Percentiles rank a stretch among this genome's conserved stretches.
Conservation (phyloP, 2,797 vertebrate species). For the Phylloscopus collybita region DNA sequence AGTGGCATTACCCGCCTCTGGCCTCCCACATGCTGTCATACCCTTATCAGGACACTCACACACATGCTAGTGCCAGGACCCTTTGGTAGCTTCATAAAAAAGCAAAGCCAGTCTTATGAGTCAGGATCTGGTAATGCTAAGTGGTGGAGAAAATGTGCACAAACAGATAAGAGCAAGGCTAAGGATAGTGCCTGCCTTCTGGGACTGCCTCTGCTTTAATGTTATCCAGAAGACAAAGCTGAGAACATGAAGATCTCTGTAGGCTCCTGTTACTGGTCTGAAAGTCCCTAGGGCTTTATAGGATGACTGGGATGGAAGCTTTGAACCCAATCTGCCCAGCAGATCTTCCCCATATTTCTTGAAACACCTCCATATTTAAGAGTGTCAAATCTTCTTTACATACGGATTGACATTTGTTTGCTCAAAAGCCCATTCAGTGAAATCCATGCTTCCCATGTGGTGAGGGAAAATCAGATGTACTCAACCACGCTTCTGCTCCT, state of each 20-base stretch:
- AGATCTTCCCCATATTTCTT: not conserved
- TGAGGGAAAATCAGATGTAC: slow-evolving; percentile 1
- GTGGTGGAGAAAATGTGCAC: slow-evolving; percentile 40
- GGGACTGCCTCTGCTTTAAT: slow-evolving; percentile 49
- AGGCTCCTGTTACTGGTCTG: not conserved
- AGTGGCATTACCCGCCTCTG: slow-evolving; percentile 37
- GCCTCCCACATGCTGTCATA: slow-evolving; percentile 19
- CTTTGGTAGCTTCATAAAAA: slow-evolving; percentile 53
- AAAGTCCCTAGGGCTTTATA: slow-evolving; percentile 42
- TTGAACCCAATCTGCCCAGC: not conserved
- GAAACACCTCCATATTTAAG: not conserved
- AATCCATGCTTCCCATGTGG: not conserved
- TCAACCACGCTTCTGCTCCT: not conserved
- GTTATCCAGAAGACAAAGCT: slow-evolving; percentile 13
- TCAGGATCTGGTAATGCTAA: slow-evolving; percentile 44
- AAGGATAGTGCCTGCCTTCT: slow-evolving; percentile 49
- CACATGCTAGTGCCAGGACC: slow-evolving; percentile 14
- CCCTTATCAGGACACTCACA: slow-evolving; percentile 52
- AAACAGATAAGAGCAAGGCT: not conserved
- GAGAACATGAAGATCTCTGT: slow-evolving; percentile 4
- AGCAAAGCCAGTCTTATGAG: slow-evolving; percentile 30
- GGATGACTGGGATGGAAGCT: slow-evolving; percentile 1
- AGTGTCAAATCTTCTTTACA: not conserved
- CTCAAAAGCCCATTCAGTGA: slow-evolving; percentile 12
- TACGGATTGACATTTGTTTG: slow-evolving; percentile 27